Evolutionary conservation across 2,797 vertebrate species (phyloP).

Genomic region (Borostomias antarcticus): DNA sequence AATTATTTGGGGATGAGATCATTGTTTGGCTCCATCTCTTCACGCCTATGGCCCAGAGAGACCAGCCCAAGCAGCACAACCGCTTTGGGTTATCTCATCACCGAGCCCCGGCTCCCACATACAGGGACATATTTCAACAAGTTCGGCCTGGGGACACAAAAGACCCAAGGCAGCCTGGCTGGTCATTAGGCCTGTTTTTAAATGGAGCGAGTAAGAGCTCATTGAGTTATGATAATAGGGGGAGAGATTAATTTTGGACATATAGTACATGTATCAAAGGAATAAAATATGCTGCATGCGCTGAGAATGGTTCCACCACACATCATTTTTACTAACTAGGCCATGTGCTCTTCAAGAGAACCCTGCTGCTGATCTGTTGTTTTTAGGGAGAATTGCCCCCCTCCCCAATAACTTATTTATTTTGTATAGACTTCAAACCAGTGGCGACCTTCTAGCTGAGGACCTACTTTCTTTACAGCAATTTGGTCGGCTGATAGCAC

Average conservation of each 20-base stretch:
- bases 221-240: slow-evolving; percentile 34
- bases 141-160: slow-evolving; percentile 57
- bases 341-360: slow-evolving; percentile 28
- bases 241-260: slow-evolving; percentile 45
- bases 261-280: too few relatives aligned
- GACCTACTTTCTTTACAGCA: slow-evolving; percentile 46
- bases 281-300: slow-evolving; percentile 41
- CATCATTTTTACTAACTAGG: slow-evolving; percentile 54
- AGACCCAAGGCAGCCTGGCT: too few relatives aligned
- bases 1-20: slow-evolving; percentile 84
- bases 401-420: slow-evolving; percentile 24
- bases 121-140: slow-evolving; percentile 59
- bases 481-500: slow-evolving; percentile 48
- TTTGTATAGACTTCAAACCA: slow-evolving; percentile 41
- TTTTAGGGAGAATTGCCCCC: slow-evolving; percentile 19
- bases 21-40: slow-evolving; percentile 83
- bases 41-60: slow-evolving; percentile 78
- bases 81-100: slow-evolving; percentile 74
- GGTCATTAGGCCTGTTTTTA: too few relatives aligned
- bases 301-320: slow-evolving; percentile 45
- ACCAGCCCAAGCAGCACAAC: slow-evolving; percentile 71
- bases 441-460: slow-evolving; percentile 17
- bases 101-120: slow-evolving; percentile 47
- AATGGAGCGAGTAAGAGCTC: slow-evolving; percentile 32
- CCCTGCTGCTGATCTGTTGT: slow-evolving; percentile 17